These are phyloP conservation scores for Drosophila diplacantha DNA, from an alignment of 2,888 invertebrate species.

Conservation along the genomic window DNA sequence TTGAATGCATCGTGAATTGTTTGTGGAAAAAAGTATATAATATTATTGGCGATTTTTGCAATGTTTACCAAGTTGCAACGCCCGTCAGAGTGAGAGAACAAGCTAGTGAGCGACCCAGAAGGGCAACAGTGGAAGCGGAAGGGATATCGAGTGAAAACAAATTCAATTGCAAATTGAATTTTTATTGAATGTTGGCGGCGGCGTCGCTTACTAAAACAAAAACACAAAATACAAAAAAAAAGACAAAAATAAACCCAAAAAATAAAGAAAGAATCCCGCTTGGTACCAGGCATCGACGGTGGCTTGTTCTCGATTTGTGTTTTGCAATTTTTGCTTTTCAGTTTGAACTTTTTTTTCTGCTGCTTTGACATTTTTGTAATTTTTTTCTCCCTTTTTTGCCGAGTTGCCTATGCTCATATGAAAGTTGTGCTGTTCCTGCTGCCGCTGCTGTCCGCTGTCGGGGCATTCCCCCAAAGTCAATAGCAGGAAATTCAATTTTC, in stretches of 20 bases:
- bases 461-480: slow-evolving; percentile 41
- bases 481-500: slow-evolving; percentile 59
- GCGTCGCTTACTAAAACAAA: slow-evolving; percentile 34
- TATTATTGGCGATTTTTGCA: slow-evolving; percentile 62
- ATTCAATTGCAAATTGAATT: slow-evolving; percentile 71
- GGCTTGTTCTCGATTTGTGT: slow-evolving; percentile 44
- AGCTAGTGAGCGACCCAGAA: neutral
- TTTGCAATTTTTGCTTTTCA: slow-evolving; percentile 35
- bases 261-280: slow-evolving; percentile 14
- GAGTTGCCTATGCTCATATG: slow-evolving; percentile 24
- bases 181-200: slow-evolving; percentile 65
- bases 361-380: slow-evolving; percentile 42
- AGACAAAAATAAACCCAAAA: slow-evolving; percentile 6
- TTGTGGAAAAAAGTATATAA: slow-evolving; percentile 38
- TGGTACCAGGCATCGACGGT: slow-evolving; percentile 27
- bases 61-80: slow-evolving; percentile 62
- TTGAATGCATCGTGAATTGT: slow-evolving; percentile 9
- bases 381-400: slow-evolving; percentile 8
- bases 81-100: slow-evolving; percentile 29
- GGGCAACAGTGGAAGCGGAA: neutral
- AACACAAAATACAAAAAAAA: slow-evolving; percentile 8
- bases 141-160: slow-evolving; percentile 54
- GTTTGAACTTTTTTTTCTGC: slow-evolving; percentile 31
- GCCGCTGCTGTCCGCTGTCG: slow-evolving; percentile 16
- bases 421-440: slow-evolving; percentile 24